Evolutionary conservation across 2,888 invertebrate genomes (phyloP).

Genomic region (Aphrophora alni): DNA sequence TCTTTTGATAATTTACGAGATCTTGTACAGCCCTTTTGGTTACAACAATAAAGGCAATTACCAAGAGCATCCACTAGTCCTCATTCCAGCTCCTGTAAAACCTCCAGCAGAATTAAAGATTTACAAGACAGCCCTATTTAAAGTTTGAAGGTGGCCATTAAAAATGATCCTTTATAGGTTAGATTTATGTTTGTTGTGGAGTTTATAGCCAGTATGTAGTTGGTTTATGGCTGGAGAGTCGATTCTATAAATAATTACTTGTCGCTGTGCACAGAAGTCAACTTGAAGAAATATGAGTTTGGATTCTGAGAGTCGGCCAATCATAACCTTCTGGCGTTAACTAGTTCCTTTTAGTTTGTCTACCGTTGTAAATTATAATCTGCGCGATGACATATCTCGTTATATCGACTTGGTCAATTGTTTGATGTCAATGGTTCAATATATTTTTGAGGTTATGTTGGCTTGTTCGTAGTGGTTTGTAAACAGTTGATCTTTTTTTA

Average conservation of each 20-base stretch:
- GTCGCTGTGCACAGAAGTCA: neutral
- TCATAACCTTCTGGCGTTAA: neutral
- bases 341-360: neutral
- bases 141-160: conserved; percentile 9
- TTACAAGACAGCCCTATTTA: neutral
- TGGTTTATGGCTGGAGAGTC: neutral
- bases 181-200: neutral
- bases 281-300: neutral
- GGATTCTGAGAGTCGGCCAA: neutral
- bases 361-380: neutral
- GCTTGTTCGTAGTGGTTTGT: no score
- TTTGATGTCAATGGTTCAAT: no score
- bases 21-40: neutral
- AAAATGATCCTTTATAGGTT: conserved; percentile 9
- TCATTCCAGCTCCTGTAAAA: neutral
- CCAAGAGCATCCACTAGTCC: neutral
- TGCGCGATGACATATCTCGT: neutral
- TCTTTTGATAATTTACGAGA: neutral
- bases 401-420: no score
- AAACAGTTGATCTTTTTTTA: no score
- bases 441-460: no score
- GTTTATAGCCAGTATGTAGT: neutral
- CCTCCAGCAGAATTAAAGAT: neutral
- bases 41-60: neutral
- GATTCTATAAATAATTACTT: conserved; percentile 2